A percentile compares a stretch with the other conserved stretches of the same genome.
These are phyloP conservation scores for Boloria euphrosyne DNA, from an alignment of 2,888 invertebrate species.

Conservation along the genomic window DNA sequence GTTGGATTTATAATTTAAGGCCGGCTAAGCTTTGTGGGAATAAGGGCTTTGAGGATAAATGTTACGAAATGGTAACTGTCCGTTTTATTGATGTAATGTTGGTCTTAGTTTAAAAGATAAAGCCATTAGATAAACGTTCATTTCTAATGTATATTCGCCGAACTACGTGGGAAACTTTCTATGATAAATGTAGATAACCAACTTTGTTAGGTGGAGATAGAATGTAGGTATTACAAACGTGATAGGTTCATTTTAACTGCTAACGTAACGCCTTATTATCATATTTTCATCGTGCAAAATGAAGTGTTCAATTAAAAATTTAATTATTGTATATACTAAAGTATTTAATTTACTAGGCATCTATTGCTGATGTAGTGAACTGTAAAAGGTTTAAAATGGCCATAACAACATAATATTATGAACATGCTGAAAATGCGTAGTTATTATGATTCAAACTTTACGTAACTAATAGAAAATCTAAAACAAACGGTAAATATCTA, in stretches of 20 bases:
- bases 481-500: constrained; percentile 5
- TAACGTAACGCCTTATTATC: constrained; percentile 9
- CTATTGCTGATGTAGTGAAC: no score
- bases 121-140: constrained; percentile 37
- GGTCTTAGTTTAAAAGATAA: constrained; percentile 35
- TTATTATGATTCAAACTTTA: no score
- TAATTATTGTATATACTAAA: no score
- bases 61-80: constrained; percentile 28
- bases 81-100: constrained; percentile 33
- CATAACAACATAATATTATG: no score
- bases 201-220: constrained; percentile 19
- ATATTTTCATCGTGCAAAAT: constrained; percentile 3
- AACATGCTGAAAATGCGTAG: no score
- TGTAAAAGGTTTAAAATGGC: no score
- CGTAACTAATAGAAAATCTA: neutral
- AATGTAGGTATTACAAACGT: constrained; percentile 29
- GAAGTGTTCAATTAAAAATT: neutral
- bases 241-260: constrained; percentile 32
- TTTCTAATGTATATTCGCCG: constrained; percentile 39
- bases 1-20: constrained; percentile 8
- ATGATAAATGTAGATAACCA: constrained; percentile 24
- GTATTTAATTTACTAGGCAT: no score
- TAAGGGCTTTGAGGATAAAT: constrained; percentile 22
- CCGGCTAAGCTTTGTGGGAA: constrained; percentile 16
- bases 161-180: constrained; percentile 46